These are phyloP conservation scores for Deladenus siricidicola DNA, from an alignment of 2,888 invertebrate species.

Conservation along the genomic window DNA sequence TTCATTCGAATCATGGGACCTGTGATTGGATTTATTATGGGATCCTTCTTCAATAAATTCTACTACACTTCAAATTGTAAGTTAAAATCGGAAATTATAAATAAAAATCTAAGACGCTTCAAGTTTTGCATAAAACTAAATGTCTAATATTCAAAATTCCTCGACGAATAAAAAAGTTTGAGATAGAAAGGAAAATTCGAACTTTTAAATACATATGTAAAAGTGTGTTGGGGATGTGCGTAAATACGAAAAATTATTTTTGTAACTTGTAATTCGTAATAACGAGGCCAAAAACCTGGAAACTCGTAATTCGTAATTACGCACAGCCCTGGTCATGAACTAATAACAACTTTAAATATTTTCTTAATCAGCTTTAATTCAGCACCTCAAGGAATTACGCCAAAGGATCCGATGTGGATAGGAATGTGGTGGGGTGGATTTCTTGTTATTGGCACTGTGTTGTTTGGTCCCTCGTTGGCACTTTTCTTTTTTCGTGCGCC, in stretches of 20 bases:
- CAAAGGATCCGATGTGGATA: slow-evolving; percentile 56
- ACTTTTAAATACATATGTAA: no score
- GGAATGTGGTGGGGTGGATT: slow-evolving; percentile 57
- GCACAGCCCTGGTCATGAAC: no score
- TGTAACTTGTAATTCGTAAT: no score
- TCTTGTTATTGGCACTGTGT: slow-evolving; percentile 43
- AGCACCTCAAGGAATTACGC: slow-evolving; percentile 52
- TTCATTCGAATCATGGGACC: slow-evolving; percentile 53
- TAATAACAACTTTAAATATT: slow-evolving; percentile 10
- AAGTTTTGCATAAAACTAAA: no score
- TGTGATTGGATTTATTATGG: slow-evolving; percentile 49
- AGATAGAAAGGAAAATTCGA: no score
- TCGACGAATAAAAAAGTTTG: no score
- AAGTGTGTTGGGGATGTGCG: no score
- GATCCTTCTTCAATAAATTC: slow-evolving; percentile 45
- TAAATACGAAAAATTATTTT: no score
- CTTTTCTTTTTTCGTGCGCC: slow-evolving; percentile 53
- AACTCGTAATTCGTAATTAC: neutral
- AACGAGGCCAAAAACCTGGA: no score
- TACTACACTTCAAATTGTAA: slow-evolving; percentile 41
- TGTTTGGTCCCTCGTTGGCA: slow-evolving; percentile 50
- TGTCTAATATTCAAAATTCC: no score
- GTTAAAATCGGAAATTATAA: no score
- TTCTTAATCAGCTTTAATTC: slow-evolving; percentile 11
- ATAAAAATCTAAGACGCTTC: no score